Base-by-base conservation (phyloP, 2,113 vertebrate genomes). In the Suncus etruscus region DNA sequence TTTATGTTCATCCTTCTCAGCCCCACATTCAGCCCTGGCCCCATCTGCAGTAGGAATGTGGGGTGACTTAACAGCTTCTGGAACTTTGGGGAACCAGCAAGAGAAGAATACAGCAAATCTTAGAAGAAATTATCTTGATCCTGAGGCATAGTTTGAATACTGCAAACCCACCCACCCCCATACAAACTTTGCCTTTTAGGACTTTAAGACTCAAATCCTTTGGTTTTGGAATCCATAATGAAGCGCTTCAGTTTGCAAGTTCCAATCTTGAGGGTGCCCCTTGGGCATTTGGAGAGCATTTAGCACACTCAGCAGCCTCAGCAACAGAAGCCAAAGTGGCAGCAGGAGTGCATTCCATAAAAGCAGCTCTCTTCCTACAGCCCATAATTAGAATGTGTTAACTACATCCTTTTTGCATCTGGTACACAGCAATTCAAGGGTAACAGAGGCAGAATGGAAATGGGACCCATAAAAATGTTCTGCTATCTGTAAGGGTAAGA, bases 341-440 rank as follows among this genome's bases (percentile, higher is more conserved):
- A 95, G 95, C 95, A 11, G 90, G 94, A 94, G 95, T 94, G 89
- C 89, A 90, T 95, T 93, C 95, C 93, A 97, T 96, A 95, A 96
- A 96, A 96, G 86, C 93, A 88, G 91, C 86, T 94, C 90, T 91
- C 93, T 95, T 96, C 93, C 95, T 91, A 94, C 83, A 95, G 92
- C 94, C 96, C 92, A 89, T 96, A 96, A 97, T 96, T 96, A 96
- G 95, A 94, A 96, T 72, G 94, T 97, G 95, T 96, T 96, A 96
- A 97, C 96, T 95, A 94, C 96, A 95, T 95, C 94, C 95, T 97
- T 93, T 94, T 95, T 94, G 94, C 95, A 95, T 96, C 95, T 97
- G 95, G 95, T 91, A 84, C 90, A 87, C 73, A 90, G 95, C 90
- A 88, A 96, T 94, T 94, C 92, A 94, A 95, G 93, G 88, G 96